phyloP scores from a whole-genome alignment of 2,113 vertebrate species.

The Eublepharis macularius region DNA sequence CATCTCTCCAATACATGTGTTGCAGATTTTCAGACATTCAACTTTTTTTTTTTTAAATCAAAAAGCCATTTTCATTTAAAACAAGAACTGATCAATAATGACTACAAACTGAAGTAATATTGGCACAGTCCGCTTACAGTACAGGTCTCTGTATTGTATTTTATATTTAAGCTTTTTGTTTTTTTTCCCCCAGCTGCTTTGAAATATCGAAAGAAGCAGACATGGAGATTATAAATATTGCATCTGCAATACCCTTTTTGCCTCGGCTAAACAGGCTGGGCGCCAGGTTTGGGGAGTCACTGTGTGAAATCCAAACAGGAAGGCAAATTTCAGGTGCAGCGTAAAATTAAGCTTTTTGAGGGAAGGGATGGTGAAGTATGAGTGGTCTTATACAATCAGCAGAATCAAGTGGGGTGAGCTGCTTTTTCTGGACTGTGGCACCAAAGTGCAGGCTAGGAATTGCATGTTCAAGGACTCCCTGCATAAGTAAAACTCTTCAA shows the following conservation, averaged over 20 bases:
- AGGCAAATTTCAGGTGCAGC: neutral
- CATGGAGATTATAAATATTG: constrained; percentile 19
- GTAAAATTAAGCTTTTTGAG: neutral
- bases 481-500: neutral
- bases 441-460: neutral
- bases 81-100: constrained; percentile 42
- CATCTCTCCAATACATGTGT: constrained; percentile 77
- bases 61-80: constrained; percentile 55
- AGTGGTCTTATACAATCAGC: neutral
- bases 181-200: neutral
- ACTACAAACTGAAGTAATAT: constrained; percentile 54
- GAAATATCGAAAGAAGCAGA: constrained; percentile 28
- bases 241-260: neutral
- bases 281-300: neutral
- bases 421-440: neutral
- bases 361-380: neutral
- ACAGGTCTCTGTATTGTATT: constrained; percentile 40
- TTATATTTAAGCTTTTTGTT: constrained; percentile 7
- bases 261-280: neutral
- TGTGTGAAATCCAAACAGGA: neutral
- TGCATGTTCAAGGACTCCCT: neutral
- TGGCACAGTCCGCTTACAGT: constrained; percentile 69
- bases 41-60: constrained; percentile 38
- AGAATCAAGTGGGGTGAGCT: neutral
- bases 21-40: constrained; percentile 72